These are phyloP conservation scores for Tiphia femorata DNA, from an alignment of 2,888 invertebrate species.

Conservation along the genomic window DNA sequence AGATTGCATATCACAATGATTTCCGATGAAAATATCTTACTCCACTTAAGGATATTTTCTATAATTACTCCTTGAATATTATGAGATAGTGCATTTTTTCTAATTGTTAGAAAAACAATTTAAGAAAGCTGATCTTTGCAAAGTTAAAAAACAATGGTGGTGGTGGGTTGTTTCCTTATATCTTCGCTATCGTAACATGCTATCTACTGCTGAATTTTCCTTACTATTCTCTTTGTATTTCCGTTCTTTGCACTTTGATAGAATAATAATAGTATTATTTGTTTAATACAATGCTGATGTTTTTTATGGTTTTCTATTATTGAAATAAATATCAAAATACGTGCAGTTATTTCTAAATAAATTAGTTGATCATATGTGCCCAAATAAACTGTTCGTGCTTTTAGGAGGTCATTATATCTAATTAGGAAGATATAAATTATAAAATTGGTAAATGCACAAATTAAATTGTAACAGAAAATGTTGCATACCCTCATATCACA, in stretches of 20 bases:
- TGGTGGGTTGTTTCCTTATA: constrained; percentile 47
- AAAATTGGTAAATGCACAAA: no score
- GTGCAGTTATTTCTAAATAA: not conserved
- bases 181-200: constrained; percentile 50
- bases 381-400: not conserved
- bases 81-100: no score
- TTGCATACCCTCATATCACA: no score
- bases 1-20: no score
- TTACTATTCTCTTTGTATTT: constrained; percentile 34
- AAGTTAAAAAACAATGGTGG: constrained; percentile 50
- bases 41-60: no score
- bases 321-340: not conserved
- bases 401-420: not conserved
- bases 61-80: no score
- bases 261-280: constrained; percentile 10
- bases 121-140: constrained; percentile 38
- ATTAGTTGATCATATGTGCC: no score
- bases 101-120: constrained; percentile 69
- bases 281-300: constrained; percentile 25
- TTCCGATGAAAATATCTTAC: no score
- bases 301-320: no score
- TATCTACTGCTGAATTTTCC: constrained; percentile 42
- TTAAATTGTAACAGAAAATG: no score
- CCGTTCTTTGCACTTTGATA: constrained; percentile 34
- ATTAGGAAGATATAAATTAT: no score